Percentiles rank a stretch among this genome's conserved stretches.
Evolutionary conservation across 2,797 vertebrate genomes (phyloP).

Genomic region (Scyliorhinus canicula): DNA sequence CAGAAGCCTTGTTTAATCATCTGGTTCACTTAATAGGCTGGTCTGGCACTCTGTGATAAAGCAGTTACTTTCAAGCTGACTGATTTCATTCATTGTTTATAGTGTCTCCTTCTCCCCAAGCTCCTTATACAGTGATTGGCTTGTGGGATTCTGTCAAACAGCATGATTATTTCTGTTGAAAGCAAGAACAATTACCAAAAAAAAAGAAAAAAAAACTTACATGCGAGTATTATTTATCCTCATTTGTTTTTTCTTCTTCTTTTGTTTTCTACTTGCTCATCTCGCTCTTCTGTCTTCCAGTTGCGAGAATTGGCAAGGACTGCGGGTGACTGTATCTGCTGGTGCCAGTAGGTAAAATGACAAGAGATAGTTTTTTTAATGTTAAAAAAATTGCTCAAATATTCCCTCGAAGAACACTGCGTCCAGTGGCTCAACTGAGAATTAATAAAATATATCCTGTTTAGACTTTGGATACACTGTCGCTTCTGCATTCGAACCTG

Average conservation of each 20-base stretch:
- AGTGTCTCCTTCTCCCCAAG: conserved; percentile 13
- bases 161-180: conserved; percentile 24
- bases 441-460: not conserved
- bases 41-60: conserved; percentile 69
- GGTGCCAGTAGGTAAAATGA: not conserved
- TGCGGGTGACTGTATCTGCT: not conserved
- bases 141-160: conserved; percentile 30
- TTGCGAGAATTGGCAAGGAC: not conserved
- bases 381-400: not conserved
- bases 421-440: not conserved
- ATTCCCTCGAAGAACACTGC: not conserved
- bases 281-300: not conserved
- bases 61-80: conserved; percentile 32
- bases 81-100: conserved; percentile 31
- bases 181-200: conserved; percentile 14
- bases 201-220: not conserved
- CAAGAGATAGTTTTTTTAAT: not conserved
- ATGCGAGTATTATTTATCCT: not conserved
- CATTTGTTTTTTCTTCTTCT: not conserved
- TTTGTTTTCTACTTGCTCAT: not conserved
- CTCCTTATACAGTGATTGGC: conserved; percentile 23
- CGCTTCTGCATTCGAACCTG: not conserved
- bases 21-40: conserved; percentile 65
- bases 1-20: conserved; percentile 70
- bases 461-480: not conserved